Percentiles rank a stretch among this genome's conserved stretches.
Conservation (phyloP, 2,888 invertebrate genomes). For the Tetragonula carbonaria region DNA sequence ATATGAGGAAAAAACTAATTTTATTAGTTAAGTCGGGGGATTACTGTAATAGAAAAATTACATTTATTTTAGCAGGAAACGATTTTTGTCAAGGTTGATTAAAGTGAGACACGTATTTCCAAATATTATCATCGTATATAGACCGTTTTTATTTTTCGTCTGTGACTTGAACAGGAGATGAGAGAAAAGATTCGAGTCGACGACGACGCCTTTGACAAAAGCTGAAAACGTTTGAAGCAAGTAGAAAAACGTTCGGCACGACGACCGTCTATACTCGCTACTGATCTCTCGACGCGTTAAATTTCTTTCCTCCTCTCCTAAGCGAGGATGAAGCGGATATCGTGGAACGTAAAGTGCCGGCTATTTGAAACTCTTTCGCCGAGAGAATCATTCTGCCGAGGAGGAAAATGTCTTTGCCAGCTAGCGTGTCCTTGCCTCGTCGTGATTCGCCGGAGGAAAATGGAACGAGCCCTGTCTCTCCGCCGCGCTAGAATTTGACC, state of each 20-base stretch:
- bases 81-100: too few species aligned
- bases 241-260: neutral
- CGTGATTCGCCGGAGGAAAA: constrained; percentile 36
- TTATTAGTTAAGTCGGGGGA: too few species aligned
- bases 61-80: too few species aligned
- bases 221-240: neutral
- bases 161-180: neutral
- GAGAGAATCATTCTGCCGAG: constrained; percentile 27
- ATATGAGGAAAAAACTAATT: too few species aligned
- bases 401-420: constrained; percentile 24
- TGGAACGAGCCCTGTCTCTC: constrained; percentile 15
- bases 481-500: constrained; percentile 16
- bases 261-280: constrained; percentile 8
- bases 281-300: constrained; percentile 37
- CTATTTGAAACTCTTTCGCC: constrained; percentile 36
- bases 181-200: neutral
- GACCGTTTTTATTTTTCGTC: too few species aligned
- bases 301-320: constrained; percentile 3
- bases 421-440: neutral
- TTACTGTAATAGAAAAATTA: too few species aligned
- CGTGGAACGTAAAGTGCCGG: constrained; percentile 21
- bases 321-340: neutral
- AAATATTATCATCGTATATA: too few species aligned
- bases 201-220: constrained; percentile 14
- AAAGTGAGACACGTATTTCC: too few species aligned